Conservation (phyloP, 2,113 vertebrate genomes). For the Poeciliopsis prolifica region DNA sequence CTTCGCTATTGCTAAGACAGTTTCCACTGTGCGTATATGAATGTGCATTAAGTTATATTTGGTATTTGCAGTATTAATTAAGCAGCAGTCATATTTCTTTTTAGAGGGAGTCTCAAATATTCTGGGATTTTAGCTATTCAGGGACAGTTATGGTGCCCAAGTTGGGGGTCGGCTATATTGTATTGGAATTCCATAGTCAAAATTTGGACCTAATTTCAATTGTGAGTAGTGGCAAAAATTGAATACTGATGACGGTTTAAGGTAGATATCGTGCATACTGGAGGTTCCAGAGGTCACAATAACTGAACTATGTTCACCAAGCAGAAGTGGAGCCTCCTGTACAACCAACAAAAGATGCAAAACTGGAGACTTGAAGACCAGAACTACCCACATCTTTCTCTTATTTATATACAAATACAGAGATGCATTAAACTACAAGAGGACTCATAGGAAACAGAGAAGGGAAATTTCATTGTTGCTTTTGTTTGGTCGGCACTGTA, state of each 20-base stretch:
- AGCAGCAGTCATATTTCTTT: too few species aligned
- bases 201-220: not conserved
- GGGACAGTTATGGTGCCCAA: too few species aligned
- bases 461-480: slow-evolving; percentile 27
- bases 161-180: too few species aligned
- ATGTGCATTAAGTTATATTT: too few species aligned
- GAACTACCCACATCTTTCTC: slow-evolving; percentile 46
- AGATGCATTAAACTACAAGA: slow-evolving; percentile 31
- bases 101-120: too few species aligned
- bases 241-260: not conserved
- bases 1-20: too few species aligned
- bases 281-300: not conserved
- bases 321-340: too few species aligned
- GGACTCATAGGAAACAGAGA: slow-evolving; percentile 13
- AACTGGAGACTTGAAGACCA: slow-evolving; percentile 25
- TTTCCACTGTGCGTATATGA: too few species aligned
- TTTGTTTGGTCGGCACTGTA: slow-evolving; percentile 12
- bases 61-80: too few species aligned
- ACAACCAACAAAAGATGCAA: not conserved
- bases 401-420: slow-evolving; percentile 70
- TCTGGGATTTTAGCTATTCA: too few species aligned
- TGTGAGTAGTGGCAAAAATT: not conserved
- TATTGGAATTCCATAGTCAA: not conserved
- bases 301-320: not conserved
- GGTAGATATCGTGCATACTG: slow-evolving; percentile 7